Conservation (phyloP, 2,797 vertebrate species). For the Pipistrellus kuhlii region DNA sequence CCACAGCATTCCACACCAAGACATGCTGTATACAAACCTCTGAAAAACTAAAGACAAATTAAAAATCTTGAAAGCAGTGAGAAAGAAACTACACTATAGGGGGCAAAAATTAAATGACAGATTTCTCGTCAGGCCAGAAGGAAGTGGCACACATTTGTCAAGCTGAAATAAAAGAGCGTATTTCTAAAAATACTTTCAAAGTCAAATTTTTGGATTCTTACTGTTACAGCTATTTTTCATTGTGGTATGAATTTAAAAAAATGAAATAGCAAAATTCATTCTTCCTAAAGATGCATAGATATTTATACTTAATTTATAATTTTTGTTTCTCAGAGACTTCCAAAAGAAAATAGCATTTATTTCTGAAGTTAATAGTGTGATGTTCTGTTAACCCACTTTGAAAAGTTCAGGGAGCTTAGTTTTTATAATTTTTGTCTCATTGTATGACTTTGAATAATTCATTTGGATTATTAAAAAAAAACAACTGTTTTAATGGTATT, state of each 20-base stretch:
- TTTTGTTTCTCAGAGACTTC: constrained; percentile 28
- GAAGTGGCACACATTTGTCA: background rate
- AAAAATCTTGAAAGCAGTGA: background rate
- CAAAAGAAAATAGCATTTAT: constrained; percentile 5
- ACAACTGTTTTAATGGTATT: background rate
- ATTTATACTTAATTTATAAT: constrained; percentile 17
- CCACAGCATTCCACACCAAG: background rate
- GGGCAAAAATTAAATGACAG: background rate
- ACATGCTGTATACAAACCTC: background rate
- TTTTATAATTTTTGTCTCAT: constrained; percentile 28
- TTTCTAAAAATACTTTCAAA: background rate
- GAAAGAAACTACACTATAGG: background rate
- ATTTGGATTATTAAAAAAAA: constrained; percentile 46
- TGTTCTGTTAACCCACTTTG: constrained; percentile 14
- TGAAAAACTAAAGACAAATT: constrained; percentile 39
- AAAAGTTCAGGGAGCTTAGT: background rate
- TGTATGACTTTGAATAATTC: background rate
- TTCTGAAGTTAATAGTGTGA: constrained; percentile 8
- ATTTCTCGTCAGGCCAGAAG: background rate
- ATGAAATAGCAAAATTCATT: constrained; percentile 9
- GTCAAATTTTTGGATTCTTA: constrained; percentile 54
- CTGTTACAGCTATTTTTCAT: background rate
- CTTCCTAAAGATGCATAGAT: background rate
- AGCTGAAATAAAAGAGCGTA: background rate
- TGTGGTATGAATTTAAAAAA: background rate